Evolutionary conservation across 2,797 vertebrate genomes (phyloP), one percentile per base, ranked within the genome.

Genomic region (Anabas testudineus): DNA sequence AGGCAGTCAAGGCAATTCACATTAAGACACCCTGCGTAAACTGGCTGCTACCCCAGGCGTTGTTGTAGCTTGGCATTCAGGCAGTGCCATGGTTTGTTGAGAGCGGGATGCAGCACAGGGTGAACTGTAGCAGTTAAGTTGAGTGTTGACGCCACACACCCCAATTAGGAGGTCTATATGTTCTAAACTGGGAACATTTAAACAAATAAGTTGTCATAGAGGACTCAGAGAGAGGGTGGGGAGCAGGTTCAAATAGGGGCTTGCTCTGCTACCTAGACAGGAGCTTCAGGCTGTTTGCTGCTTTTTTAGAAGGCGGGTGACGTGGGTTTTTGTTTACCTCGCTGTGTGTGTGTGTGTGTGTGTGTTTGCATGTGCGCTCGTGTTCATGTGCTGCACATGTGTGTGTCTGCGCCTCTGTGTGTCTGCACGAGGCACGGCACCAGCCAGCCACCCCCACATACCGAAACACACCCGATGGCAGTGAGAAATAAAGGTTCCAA

Each of bases 241-340:
- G 52, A 63, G 58, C 18, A 45, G 78, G 90, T 91, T 92, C 84
- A 89, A 45, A 79, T 75, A 47, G 76, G 75, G 84, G 84, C 72
- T 77, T 84, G 68, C 79, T 80, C 84, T 63, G 67, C 75, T 63
- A 84, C 75, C 81, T 84, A 81, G 78, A 90, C 85, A 86, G 83
- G 71, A 78, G 87, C 90, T 91, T 54, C 78, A 46, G 92, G 89
- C 86, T 90, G 81, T 91, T 91, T 92, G 80, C 82, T 90, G 84
- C 80, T 78, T 86, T 84, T 84, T 85, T 82, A 52, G 76, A 67
- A 61, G 42, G 42, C n/a, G 73, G 84, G 80, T 89, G 84, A 86
- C 67, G 32, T 78, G 47, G 71, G 49, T 68, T 85, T 90, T 84
- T 89, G 80, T 91, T 87, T 87, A 83, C 81, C 47, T 76, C 67